Base-by-base conservation (phyloP, 2,797 vertebrate genomes). In the Catostomus latipinnis region DNA sequence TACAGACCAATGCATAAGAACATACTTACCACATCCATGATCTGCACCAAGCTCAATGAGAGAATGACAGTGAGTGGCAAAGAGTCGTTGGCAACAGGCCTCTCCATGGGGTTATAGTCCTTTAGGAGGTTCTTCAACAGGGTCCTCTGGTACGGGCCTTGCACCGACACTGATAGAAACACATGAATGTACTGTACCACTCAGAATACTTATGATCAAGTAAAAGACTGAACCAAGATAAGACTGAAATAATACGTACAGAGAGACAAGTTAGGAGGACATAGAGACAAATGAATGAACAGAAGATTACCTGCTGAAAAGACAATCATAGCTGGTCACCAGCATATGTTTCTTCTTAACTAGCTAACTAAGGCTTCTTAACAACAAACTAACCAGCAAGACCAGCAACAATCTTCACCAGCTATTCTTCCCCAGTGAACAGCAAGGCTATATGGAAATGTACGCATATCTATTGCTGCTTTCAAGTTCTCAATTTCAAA, bases 91-190 rank as follows among this genome's bases (percentile, higher is more conserved):
- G 91, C 96, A 80, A 99, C 97, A 0, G 98, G 98, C 67, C 98
- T 92, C 89, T 99, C 98, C 95, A 99, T 90, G 0, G 93, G 96
- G 88, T 98, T 98, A 91, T 99, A 99, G 90, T 99, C 97, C 90
- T 96, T 98, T 85, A 98, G 89, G 74, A 99, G 94, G 86, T 96
- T 97, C 87, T 95, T 96, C 83, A 98, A 93, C 74, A 99, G 96
- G 91, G 93, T 95, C 85, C 98, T 95, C 94, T 99, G 98, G 90
- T 96, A 95, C 75, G 98, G 97, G 84, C 98, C 98, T 93, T 98
- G 97, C 87, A 96, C 72, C 6, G 97, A 96, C 87, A 95, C 97
- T 98, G 82, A 65, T 11, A 77, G 16, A 79, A 13, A 67, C 18
- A 62, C 18, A 58, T 16, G 62, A 54, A 72, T 43, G 13, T 12